Evolutionary conservation across 2,113 vertebrate species (phyloP).

Genomic region (human (Homo sapiens)): GRCh38 chr9:27839001-27839500

Average conservation of each 20-base stretch:
- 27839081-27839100: not conserved
- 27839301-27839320: not conserved
- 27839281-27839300: not conserved
- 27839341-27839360: not conserved
- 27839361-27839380: not conserved
- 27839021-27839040: conserved; percentile 48
- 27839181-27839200: not conserved
- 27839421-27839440: not conserved
- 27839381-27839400: not conserved
- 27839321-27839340: not conserved
- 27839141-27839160: not conserved
- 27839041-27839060: conserved; percentile 50
- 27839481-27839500: not conserved
- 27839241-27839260: not conserved
- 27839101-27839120: conserved; percentile 31
- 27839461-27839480: not conserved
- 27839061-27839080: not conserved
- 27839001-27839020: conserved; percentile 47
- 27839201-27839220: conserved; percentile 31
- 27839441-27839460: not conserved
- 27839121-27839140: not conserved
- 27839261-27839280: not conserved
- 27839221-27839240: not conserved
- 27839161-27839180: not conserved
- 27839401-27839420: conserved; percentile 10